These are phyloP conservation scores for Trissolcus brochymenae DNA, from an alignment of 2,888 invertebrate genomes.

Conservation along the genomic window DNA sequence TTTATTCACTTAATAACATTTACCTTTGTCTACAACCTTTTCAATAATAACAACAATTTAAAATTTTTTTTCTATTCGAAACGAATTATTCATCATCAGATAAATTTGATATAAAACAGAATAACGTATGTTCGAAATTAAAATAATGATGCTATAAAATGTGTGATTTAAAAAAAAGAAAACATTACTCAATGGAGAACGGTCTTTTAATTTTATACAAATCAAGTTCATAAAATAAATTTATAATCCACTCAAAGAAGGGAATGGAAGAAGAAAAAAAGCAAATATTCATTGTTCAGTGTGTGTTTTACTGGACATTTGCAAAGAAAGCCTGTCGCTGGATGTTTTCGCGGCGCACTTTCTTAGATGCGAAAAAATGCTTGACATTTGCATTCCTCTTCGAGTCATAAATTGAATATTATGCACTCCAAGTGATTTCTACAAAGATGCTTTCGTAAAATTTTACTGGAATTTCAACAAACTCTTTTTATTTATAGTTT, in stretches of 20 bases:
- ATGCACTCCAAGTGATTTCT: slow-evolving; percentile 13
- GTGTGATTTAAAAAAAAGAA: too few relatives aligned
- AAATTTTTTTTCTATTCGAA: too few relatives aligned
- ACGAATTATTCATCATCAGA: too few relatives aligned
- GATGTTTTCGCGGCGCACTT: slow-evolving; percentile 61
- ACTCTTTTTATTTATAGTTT: neutral
- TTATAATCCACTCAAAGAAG: slow-evolving; percentile 5
- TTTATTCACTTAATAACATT: neutral
- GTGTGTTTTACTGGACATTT: slow-evolving; percentile 46
- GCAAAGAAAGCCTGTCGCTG: slow-evolving; percentile 57
- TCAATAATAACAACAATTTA: too few relatives aligned
- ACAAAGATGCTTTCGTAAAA: slow-evolving; percentile 8
- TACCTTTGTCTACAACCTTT: too few relatives aligned
- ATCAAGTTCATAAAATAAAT: neutral
- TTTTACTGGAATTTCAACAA: slow-evolving; percentile 14
- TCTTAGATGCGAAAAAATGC: slow-evolving; percentile 20
- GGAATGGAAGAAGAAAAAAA: slow-evolving; percentile 33
- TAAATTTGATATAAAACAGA: too few relatives aligned
- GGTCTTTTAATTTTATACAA: too few relatives aligned
- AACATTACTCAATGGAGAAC: too few relatives aligned
- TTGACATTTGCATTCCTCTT: slow-evolving; percentile 28
- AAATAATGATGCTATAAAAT: neutral
- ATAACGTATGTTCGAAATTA: too few relatives aligned
- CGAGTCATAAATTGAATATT: slow-evolving; percentile 34
- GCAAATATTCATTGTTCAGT: slow-evolving; percentile 31